Evolutionary conservation across 2,888 invertebrate species (phyloP).

Genomic region (Macrophya annulata): DNA sequence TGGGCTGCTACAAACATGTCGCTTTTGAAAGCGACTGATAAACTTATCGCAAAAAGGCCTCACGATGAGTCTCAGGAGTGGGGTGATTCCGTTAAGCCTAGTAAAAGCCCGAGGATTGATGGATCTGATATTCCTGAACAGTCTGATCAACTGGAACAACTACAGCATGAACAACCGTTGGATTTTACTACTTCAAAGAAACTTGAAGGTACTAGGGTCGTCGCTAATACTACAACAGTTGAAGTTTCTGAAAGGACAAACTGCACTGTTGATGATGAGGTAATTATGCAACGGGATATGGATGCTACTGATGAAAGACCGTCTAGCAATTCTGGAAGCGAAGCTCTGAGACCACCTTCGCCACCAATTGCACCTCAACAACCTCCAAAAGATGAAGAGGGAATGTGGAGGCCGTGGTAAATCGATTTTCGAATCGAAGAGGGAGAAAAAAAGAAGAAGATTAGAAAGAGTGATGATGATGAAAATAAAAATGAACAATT

Average conservation of each 20-base stretch:
- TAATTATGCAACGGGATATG: constrained; percentile 53
- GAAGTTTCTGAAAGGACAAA: background rate
- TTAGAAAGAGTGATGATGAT: background rate
- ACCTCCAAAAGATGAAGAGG: constrained; percentile 76
- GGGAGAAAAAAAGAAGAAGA: background rate
- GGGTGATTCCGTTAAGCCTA: constrained; percentile 63
- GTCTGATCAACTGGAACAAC: constrained; percentile 11
- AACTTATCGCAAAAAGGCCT: constrained; percentile 74
- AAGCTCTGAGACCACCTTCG: constrained; percentile 66
- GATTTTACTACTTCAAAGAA: constrained; percentile 77
- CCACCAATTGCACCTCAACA: constrained; percentile 68
- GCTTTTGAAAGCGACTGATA: constrained; percentile 76
- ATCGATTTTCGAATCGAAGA: background rate
- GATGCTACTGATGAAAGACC: constrained; percentile 63
- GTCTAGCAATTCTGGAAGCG: constrained; percentile 70
- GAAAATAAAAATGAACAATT: constrained; percentile 18
- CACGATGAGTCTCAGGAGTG: constrained; percentile 69
- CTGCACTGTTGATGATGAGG: constrained; percentile 52
- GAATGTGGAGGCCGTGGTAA: constrained; percentile 79
- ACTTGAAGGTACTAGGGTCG: constrained; percentile 64
- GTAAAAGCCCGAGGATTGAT: constrained; percentile 70
- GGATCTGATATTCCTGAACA: background rate
- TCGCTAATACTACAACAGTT: background rate
- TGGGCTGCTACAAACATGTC: constrained; percentile 79
- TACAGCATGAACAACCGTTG: constrained; percentile 74